Conservation (phyloP, 2,797 vertebrate species). For the Delichon dasypus region DNA sequence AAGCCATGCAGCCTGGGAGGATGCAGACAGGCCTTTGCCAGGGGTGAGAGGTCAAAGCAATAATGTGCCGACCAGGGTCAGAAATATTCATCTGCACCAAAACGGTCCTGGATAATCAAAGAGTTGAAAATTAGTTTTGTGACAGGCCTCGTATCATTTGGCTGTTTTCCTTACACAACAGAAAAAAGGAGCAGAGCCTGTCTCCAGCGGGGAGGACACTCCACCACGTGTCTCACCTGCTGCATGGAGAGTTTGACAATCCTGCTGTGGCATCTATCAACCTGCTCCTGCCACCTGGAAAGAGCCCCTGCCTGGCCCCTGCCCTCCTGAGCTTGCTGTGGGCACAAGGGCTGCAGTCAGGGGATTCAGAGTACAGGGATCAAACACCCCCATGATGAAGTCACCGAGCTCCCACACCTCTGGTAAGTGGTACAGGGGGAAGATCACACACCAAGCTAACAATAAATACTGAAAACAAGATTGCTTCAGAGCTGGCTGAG, state of each 20-base stretch:
- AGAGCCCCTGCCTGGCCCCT: neutral
- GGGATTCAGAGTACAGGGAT: neutral
- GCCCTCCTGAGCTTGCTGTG: neutral
- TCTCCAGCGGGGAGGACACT: neutral
- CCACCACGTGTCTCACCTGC: neutral
- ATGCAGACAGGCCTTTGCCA: slow-evolving; percentile 35
- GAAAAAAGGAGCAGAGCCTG: neutral
- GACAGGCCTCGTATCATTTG: neutral
- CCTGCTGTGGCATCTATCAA: neutral
- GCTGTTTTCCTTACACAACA: neutral
- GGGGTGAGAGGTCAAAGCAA: slow-evolving; percentile 65
- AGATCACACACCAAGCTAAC: neutral
- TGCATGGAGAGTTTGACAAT: neutral
- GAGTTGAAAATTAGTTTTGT: slow-evolving; percentile 38
- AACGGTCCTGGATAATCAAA: slow-evolving; percentile 62
- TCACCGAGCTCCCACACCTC: neutral
- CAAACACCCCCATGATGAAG: fast-evolving
- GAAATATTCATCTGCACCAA: slow-evolving; percentile 54
- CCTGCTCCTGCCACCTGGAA: neutral
- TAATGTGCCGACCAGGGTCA: slow-evolving; percentile 43
- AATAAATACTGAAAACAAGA: neutral
- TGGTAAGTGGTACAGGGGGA: neutral
- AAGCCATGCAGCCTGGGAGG: slow-evolving; percentile 39
- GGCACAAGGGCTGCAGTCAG: neutral
- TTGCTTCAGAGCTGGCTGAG: neutral